phyloP scores from a whole-genome alignment of 1,140 invertebrate species.

The Ceratoteleas bidentatus region DNA sequence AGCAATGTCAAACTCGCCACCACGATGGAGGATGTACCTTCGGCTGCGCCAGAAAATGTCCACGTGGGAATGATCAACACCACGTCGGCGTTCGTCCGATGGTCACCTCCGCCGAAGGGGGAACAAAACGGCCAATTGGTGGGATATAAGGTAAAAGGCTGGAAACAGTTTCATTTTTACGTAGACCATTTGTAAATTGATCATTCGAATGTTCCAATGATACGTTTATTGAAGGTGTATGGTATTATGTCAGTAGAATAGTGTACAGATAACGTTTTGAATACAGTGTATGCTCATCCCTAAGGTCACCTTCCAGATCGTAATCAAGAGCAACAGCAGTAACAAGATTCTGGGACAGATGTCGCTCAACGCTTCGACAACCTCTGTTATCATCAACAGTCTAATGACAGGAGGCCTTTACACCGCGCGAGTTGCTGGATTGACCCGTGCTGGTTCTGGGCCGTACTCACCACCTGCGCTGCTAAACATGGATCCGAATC shows the following conservation, averaged over 20 bases:
- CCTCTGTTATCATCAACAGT: constrained; percentile 87
- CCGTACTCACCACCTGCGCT: constrained; percentile 85
- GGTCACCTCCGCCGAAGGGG: too few relatives aligned
- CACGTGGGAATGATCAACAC: constrained; percentile 91
- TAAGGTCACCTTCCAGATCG: constrained; percentile 81
- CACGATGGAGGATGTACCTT: constrained; percentile 87
- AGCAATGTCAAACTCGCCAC: constrained; percentile 87
- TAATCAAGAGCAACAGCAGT: constrained; percentile 84
- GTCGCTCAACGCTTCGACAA: constrained; percentile 87
- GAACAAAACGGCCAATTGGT: too few relatives aligned
- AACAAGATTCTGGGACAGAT: constrained; percentile 86
- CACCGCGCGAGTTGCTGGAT: constrained; percentile 87
- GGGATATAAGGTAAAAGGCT: too few relatives aligned
- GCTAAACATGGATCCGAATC: constrained; percentile 84
- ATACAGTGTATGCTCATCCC: too few relatives aligned
- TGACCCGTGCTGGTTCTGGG: constrained; percentile 86
- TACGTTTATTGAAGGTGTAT: too few relatives aligned
- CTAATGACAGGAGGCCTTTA: constrained; percentile 87
- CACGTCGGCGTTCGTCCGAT: constrained; percentile 89
- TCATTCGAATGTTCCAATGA: too few relatives aligned
- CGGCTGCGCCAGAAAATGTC: constrained; percentile 90
- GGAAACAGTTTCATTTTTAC: too few relatives aligned
- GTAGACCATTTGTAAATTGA: too few relatives aligned
- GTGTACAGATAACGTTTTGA: too few relatives aligned
- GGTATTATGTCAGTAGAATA: too few relatives aligned